These are phyloP conservation scores for Chaetura pelagica DNA, from an alignment of 2,113 vertebrate genomes.

Conservation along the genomic window DNA sequence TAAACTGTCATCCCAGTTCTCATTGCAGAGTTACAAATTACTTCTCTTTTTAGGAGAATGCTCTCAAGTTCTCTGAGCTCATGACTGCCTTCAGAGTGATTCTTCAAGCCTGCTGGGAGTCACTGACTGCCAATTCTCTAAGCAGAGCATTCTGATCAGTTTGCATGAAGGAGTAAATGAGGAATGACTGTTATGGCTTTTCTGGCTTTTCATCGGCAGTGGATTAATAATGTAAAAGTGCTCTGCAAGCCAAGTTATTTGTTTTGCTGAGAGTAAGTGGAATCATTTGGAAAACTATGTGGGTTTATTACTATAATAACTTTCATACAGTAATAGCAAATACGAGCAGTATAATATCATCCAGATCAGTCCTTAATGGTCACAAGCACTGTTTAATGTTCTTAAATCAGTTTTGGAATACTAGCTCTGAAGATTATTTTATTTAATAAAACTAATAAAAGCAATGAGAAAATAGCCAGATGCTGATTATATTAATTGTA, in stretches of 20 bases:
- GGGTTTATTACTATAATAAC: slow-evolving; percentile 65
- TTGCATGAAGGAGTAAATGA: background rate
- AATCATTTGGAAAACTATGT: slow-evolving; percentile 48
- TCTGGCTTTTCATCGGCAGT: background rate
- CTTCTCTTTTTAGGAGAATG: background rate
- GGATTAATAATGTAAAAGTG: slow-evolving; percentile 51
- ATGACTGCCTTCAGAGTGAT: background rate
- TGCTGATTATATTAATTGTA: slow-evolving; percentile 6
- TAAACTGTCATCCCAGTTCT: background rate
- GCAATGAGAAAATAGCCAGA: background rate
- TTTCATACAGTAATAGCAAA: slow-evolving; percentile 49
- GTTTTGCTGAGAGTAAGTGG: slow-evolving; percentile 56
- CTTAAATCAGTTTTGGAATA: slow-evolving; percentile 55
- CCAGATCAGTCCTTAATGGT: slow-evolving; percentile 54
- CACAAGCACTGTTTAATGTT: slow-evolving; percentile 46
- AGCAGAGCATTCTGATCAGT: background rate
- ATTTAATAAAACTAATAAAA: slow-evolving; percentile 65
- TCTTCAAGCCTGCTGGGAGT: background rate
- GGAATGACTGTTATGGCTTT: background rate
- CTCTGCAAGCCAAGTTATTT: slow-evolving; percentile 43
- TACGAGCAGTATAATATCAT: slow-evolving; percentile 1
- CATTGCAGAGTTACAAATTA: background rate
- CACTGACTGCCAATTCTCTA: background rate
- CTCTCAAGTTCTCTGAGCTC: background rate
- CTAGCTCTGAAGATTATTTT: slow-evolving; percentile 20